These are phyloP conservation scores for Alca torda DNA, from an alignment of 2,797 vertebrate genomes.

Conservation along the genomic window DNA sequence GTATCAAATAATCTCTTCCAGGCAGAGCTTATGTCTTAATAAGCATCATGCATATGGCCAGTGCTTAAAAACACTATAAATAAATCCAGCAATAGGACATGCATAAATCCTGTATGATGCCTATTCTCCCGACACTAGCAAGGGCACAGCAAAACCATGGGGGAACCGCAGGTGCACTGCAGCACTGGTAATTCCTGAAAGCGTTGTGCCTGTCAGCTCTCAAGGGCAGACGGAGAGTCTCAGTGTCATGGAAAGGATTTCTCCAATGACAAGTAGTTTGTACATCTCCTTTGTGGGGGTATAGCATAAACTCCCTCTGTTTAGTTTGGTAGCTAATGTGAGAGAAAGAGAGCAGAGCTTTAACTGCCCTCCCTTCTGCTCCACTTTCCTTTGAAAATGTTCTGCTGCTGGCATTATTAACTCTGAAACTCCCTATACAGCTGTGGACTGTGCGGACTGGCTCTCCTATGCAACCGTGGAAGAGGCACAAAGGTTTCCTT, in stretches of 20 bases:
- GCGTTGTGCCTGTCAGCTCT: not conserved
- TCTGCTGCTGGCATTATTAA: slow-evolving; percentile 61
- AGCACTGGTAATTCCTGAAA: slow-evolving; percentile 16
- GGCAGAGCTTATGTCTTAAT: not conserved
- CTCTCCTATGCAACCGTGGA: slow-evolving; percentile 39
- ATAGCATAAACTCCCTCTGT: slow-evolving; percentile 64
- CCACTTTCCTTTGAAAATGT: slow-evolving; percentile 64
- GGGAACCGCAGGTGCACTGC: slow-evolving; percentile 57
- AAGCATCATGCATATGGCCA: not conserved
- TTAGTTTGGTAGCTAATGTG: slow-evolving; percentile 51
- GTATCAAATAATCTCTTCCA: not conserved
- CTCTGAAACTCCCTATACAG: slow-evolving; percentile 60
- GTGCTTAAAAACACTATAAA: not conserved
- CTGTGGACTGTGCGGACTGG: slow-evolving; percentile 55
- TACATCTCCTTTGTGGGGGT: slow-evolving; percentile 36
- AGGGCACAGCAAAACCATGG: not conserved
- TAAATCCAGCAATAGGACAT: not conserved
- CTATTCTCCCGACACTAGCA: not conserved
- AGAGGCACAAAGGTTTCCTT: slow-evolving; percentile 69
- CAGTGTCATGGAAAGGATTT: slow-evolving; percentile 43
- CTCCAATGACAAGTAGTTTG: slow-evolving; percentile 43
- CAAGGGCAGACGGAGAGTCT: slow-evolving; percentile 49
- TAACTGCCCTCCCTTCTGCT: slow-evolving; percentile 66
- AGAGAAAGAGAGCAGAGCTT: slow-evolving; percentile 55
- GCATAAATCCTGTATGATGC: not conserved